Base-by-base conservation (phyloP, 2,797 vertebrate genomes). In the Rhabdophis nuchalis region DNA sequence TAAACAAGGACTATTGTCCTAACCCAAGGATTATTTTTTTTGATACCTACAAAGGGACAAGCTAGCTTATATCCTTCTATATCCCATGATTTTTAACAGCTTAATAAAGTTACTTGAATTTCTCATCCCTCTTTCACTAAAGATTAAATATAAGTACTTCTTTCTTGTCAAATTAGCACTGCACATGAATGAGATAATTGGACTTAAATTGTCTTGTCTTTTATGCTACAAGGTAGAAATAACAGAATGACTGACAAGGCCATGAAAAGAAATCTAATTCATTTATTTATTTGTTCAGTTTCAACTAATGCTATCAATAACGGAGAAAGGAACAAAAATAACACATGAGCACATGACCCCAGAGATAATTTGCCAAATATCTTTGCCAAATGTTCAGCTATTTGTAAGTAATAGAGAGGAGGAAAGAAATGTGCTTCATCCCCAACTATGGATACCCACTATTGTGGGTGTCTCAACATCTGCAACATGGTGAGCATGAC, bases 151-250 rank as follows among this genome's bases (percentile, higher is more conserved):
- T 90, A 96, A 91, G 92, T 95, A 95, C 89, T 88, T 92, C 91
- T 96, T 95, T 96, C 96, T 96, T 96, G 95, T 95, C 95, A 95
- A 96, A 96, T 93, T 96, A 94, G 89, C 72, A 85, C 88, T 72
- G 92, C 86, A 85, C 91, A 93, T 0, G 95, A 95, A 95, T 95
- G 95, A 92, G 93, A 96, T 95, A 96, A 96, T 95, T 94, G 90
- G 87, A 93, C 93, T 92, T 86, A 95, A 95, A 93, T 93, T 64
- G 94, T 92, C 95, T 96, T 95, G 94, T 82, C 88, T 91, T 96
- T 94, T 90, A 93, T 92, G 94, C 90, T 96, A 94, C 90, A 94
- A 93, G 93, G 29, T 94, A 94, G 95, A 95, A 96, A 94, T 89
- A 95, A 91, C 87, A 92, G 90, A 94, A 0, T 96, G 96, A 97